Conservation (phyloP, 1,140 invertebrate genomes). For the Drosophila varians region DNA sequence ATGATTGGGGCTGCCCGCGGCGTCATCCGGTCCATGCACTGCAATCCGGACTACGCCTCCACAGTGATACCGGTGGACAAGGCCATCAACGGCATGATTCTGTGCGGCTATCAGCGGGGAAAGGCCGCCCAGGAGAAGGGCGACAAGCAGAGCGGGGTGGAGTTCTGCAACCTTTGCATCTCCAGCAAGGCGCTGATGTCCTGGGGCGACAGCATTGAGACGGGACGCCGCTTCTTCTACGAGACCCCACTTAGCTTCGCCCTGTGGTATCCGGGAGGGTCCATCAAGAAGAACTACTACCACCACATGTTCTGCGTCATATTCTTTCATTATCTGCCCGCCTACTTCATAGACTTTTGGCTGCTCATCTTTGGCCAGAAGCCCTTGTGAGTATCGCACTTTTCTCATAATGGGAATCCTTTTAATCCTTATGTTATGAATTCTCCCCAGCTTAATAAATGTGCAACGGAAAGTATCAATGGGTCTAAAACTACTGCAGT, state of each 20-base stretch:
- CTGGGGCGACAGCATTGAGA: constrained; percentile 91
- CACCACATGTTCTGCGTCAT: constrained; percentile 88
- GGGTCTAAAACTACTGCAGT: constrained; percentile 89
- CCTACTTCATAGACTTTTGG: constrained; percentile 90
- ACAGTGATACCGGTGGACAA: constrained; percentile 94
- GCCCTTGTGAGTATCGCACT: constrained; percentile 90
- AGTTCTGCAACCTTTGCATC: constrained; percentile 86
- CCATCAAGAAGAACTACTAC: constrained; percentile 88
- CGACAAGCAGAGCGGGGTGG: constrained; percentile 58
- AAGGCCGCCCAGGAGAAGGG: constrained; percentile 75
- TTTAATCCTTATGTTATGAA: not conserved
- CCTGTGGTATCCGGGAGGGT: constrained; percentile 92
- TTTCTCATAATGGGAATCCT: too few relatives aligned
- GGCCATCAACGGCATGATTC: constrained; percentile 90
- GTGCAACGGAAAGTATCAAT: constrained; percentile 87
- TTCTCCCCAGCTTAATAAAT: constrained; percentile 86
- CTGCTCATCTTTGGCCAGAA: constrained; percentile 89
- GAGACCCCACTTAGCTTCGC: constrained; percentile 87
- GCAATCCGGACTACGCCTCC: constrained; percentile 86
- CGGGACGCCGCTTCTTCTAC: constrained; percentile 87
- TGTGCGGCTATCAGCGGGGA: constrained; percentile 88
- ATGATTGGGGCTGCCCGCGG: constrained; percentile 92
- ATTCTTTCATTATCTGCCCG: constrained; percentile 92
- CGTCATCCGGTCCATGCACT: constrained; percentile 88
- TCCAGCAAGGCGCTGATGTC: constrained; percentile 87